These are phyloP conservation scores for Idaea biselata DNA, from an alignment of 2,888 invertebrate genomes.

Conservation along the genomic window DNA sequence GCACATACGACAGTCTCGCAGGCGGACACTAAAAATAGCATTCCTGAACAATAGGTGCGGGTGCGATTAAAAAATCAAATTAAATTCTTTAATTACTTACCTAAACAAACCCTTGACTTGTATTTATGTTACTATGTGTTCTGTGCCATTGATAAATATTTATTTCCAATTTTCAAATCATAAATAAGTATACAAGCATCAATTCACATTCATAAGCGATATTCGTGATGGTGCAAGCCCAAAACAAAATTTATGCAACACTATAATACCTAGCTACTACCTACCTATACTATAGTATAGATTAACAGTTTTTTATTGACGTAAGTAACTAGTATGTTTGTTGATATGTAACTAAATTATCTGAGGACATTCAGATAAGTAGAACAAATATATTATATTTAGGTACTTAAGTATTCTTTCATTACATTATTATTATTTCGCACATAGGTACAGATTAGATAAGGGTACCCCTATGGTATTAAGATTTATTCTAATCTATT, in stretches of 20 bases:
- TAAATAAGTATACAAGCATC: too few species aligned
- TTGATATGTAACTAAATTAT: background rate
- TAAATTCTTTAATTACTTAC: too few species aligned
- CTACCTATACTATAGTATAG: too few species aligned
- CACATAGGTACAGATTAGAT: slow-evolving; percentile 10
- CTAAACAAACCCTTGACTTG: too few species aligned
- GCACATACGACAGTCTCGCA: too few species aligned
- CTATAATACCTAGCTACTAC: background rate
- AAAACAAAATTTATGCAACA: background rate
- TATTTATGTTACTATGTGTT: too few species aligned
- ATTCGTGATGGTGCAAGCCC: background rate
- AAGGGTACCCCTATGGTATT: slow-evolving; percentile 8
- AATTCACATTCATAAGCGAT: background rate
- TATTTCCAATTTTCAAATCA: too few species aligned
- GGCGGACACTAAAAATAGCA: too few species aligned
- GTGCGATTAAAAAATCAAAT: too few species aligned
- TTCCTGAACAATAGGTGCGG: too few species aligned
- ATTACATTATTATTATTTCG: slow-evolving; percentile 8
- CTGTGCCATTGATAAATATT: too few species aligned
- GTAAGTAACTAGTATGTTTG: background rate
- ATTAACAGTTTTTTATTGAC: background rate
- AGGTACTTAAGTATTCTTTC: background rate
- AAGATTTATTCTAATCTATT: slow-evolving; percentile 9
- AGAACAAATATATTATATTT: background rate
- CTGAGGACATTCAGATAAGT: background rate